Evolutionary conservation across 2,888 invertebrate species (phyloP).

Genomic region (Hemithea aestivaria): DNA sequence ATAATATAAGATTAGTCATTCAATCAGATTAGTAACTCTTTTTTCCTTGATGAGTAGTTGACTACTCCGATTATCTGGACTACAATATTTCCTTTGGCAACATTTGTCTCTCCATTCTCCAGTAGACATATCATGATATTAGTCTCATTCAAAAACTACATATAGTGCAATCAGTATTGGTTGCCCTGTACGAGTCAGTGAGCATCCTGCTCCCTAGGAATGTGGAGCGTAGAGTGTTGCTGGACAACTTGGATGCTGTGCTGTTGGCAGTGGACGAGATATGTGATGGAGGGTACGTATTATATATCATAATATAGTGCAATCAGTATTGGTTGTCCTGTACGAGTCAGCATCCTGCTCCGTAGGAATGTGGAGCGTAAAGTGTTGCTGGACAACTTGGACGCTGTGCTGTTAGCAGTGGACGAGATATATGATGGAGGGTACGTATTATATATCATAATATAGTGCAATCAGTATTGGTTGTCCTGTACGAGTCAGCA

Average conservation of each 20-base stretch:
- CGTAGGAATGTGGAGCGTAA: constrained; percentile 97
- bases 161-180: no score
- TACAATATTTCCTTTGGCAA: no score
- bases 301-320: no score
- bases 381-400: constrained; percentile 94
- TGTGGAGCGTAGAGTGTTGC: constrained; percentile 93
- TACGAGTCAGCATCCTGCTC: constrained; percentile 96
- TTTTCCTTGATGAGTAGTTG: no score
- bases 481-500: constrained; percentile 96
- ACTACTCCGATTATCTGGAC: no score
- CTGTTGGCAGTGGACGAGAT: constrained; percentile 99
- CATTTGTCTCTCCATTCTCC: no score
- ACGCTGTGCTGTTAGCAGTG: constrained; percentile 96
- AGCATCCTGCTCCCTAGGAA: constrained; percentile 96
- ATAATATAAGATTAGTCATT: no score
- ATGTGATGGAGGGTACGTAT: constrained; percentile 96
- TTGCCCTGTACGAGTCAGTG: constrained; percentile 96
- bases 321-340: no score
- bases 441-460: constrained; percentile 81
- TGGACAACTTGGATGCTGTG: constrained; percentile 96
- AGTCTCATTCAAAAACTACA: no score
- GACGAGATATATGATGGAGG: constrained; percentile 99
- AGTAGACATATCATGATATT: no score
- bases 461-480: no score
- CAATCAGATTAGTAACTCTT: no score